phyloP scores from a whole-genome alignment of 2,888 invertebrate genomes.

The Lissonota sp. region DNA sequence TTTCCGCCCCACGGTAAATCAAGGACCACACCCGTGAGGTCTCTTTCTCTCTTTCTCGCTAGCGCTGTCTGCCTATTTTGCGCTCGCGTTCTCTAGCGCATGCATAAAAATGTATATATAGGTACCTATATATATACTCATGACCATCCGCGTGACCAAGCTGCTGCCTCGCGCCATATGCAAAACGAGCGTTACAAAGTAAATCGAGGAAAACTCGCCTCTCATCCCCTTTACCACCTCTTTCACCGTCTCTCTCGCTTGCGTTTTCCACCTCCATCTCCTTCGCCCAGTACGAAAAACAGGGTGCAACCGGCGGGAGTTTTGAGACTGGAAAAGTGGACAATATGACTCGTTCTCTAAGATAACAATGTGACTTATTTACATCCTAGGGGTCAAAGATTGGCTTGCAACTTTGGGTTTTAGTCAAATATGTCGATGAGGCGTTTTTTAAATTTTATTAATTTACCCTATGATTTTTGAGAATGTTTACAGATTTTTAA shows the following conservation, averaged over 20 bases:
- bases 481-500: too few relatives aligned
- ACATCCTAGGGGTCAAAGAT: too few relatives aligned
- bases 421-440: too few relatives aligned
- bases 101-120: slow-evolving; percentile 27
- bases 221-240: not conserved
- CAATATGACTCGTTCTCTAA: too few relatives aligned
- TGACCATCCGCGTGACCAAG: slow-evolving; percentile 51
- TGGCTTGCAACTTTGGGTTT: too few relatives aligned
- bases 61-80: slow-evolving; percentile 7
- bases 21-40: slow-evolving; percentile 68
- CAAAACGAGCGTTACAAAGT: slow-evolving; percentile 61
- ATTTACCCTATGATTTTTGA: too few relatives aligned
- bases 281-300: not conserved
- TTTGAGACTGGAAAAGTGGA: too few relatives aligned
- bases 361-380: too few relatives aligned
- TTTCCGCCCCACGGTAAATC: slow-evolving; percentile 77
- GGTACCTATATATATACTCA: slow-evolving; percentile 5
- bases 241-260: not conserved
- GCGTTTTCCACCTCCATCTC: not conserved
- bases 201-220: slow-evolving; percentile 44
- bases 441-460: too few relatives aligned
- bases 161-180: slow-evolving; percentile 60
- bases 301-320: not conserved
- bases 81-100: slow-evolving; percentile 38
- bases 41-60: slow-evolving; percentile 24